Percentiles rank a stretch among this genome's conserved stretches.
Evolutionary conservation across 2,797 vertebrate species (phyloP).

Genomic region (Psittacula echo): DNA sequence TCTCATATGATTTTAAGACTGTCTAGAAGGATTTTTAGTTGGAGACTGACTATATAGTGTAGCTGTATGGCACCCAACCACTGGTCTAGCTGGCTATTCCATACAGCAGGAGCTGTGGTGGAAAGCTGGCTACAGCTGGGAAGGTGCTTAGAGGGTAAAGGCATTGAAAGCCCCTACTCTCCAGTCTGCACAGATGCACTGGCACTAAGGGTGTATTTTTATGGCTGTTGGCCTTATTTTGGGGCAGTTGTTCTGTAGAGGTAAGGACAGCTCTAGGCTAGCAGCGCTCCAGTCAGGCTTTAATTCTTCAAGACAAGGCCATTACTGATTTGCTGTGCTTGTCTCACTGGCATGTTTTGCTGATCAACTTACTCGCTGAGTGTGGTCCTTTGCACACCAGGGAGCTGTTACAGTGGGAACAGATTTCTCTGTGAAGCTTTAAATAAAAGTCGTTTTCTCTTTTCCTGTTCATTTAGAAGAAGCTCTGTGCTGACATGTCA

Average conservation of each 20-base stretch:
- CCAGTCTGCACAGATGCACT: not conserved
- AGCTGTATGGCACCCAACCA: not conserved
- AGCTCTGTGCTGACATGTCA: constrained; percentile 54
- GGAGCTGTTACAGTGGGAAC: constrained; percentile 42
- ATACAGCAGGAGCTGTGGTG: not conserved
- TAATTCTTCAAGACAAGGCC: constrained; percentile 51
- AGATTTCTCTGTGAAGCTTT: constrained; percentile 50
- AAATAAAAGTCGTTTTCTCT: not conserved
- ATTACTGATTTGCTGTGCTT: constrained; percentile 48
- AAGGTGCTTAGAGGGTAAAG: not conserved
- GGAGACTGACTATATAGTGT: not conserved
- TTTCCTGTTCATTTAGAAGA: constrained; percentile 22
- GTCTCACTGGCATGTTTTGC: constrained; percentile 28
- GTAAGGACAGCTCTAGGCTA: not conserved
- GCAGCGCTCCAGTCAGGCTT: constrained; percentile 20
- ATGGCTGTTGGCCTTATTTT: not conserved
- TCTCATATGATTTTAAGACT: no score
- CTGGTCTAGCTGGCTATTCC: not conserved
- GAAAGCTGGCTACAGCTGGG: not conserved
- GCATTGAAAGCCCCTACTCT: not conserved
- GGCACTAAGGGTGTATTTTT: not conserved
- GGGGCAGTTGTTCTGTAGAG: not conserved
- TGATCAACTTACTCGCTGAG: constrained; percentile 26
- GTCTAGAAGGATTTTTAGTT: not conserved
- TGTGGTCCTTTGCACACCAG: constrained; percentile 24